A percentile compares a stretch with the other conserved stretches of the same genome.
phyloP scores from a whole-genome alignment of 2,797 vertebrate genomes.

The Chiroxiphia lanceolata region DNA sequence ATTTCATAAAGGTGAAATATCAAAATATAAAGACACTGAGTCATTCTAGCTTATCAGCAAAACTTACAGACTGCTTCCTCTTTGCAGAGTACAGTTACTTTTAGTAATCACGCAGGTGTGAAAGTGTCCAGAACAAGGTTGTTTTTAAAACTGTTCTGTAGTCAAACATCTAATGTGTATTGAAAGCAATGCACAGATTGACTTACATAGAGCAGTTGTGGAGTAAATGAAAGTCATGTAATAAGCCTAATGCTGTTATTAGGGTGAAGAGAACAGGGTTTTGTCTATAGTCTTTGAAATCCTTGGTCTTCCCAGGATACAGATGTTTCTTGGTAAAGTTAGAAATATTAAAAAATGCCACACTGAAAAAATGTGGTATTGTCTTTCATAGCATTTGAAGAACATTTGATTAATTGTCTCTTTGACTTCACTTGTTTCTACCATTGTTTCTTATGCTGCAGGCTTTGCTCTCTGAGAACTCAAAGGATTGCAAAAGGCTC shows the following conservation, averaged over 20 bases:
- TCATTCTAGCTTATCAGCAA: not conserved
- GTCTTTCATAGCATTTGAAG: not conserved
- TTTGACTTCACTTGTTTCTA: not conserved
- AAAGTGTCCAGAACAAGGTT: not conserved
- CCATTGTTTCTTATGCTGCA: not conserved
- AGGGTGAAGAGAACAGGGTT: not conserved
- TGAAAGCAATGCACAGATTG: not conserved
- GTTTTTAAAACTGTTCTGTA: not conserved
- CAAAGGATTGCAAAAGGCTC: not conserved
- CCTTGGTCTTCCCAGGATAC: not conserved
- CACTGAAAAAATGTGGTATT: not conserved
- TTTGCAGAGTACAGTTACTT: not conserved
- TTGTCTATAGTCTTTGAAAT: not conserved
- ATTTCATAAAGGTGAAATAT: not conserved
- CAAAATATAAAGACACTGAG: not conserved
- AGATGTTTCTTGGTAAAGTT: not conserved
- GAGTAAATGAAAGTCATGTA: not conserved
- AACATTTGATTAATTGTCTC: not conserved
- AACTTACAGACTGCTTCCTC: conserved; percentile 4
- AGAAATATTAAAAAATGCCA: not conserved
- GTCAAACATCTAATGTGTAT: not conserved
- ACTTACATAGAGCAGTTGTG: not conserved
- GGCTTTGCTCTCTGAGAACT: not conserved
- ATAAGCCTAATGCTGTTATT: not conserved
- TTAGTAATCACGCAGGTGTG: not conserved